These are phyloP conservation scores for Cephus cinctus DNA, from an alignment of 1,140 invertebrate genomes.

Conservation along the genomic window DNA sequence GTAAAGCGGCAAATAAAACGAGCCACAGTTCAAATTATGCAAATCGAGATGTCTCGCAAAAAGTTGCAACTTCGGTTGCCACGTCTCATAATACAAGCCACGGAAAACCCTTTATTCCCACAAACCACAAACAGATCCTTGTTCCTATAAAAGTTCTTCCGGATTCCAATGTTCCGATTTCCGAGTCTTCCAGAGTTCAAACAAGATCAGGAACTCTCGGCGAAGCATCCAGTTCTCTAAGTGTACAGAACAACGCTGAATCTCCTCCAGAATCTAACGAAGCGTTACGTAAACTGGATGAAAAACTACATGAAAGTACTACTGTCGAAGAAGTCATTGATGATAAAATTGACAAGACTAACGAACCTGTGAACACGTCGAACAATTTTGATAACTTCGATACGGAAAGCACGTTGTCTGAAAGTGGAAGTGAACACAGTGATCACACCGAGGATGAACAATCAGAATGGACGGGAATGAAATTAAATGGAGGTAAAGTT, in stretches of 20 bases:
- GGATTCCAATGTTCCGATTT: conserved; percentile 42
- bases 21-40: conserved; percentile 9
- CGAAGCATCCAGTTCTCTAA: conserved; percentile 17
- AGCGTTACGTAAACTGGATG: not conserved
- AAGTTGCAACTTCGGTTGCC: conserved; percentile 1
- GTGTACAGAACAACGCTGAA: not conserved
- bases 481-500: conserved; percentile 64
- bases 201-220: conserved; percentile 46
- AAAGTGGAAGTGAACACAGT: conserved; percentile 57
- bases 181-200: conserved; percentile 53
- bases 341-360: conserved; percentile 7
- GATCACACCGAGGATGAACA: conserved; percentile 53
- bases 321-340: not conserved
- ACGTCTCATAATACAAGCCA: conserved; percentile 17
- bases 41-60: conserved; percentile 21
- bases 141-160: conserved; percentile 48
- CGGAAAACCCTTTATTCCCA: conserved; percentile 22
- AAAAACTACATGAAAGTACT: not conserved
- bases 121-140: conserved; percentile 32
- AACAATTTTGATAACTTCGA: conserved; percentile 54
- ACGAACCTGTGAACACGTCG: conserved; percentile 42
- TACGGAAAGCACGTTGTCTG: conserved; percentile 55
- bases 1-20: conserved; percentile 20
- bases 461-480: conserved; percentile 49
- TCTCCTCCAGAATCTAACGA: not conserved